A percentile compares a stretch with the other conserved stretches of the same genome.
These are phyloP conservation scores for Drosophila miranda DNA, from an alignment of 1,140 invertebrate species.

Conservation along the genomic window DNA sequence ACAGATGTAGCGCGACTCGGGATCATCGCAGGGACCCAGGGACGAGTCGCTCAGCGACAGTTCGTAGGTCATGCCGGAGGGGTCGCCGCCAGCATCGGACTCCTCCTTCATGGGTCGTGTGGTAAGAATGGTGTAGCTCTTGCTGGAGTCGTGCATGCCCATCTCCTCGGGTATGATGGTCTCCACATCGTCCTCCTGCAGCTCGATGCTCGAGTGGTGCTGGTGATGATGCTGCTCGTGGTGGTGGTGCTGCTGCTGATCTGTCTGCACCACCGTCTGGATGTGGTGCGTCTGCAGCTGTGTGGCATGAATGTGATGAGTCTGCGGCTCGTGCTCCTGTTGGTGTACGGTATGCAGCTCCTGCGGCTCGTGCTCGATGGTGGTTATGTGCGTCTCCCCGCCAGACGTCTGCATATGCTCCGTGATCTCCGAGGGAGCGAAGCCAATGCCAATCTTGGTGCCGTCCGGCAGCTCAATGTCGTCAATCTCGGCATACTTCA, in stretches of 20 bases:
- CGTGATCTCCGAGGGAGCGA: slow-evolving; percentile 78
- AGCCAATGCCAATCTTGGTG: slow-evolving; percentile 81
- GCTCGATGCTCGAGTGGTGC: slow-evolving; percentile 45
- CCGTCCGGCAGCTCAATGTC: slow-evolving; percentile 81
- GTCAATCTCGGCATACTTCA: slow-evolving; percentile 82
- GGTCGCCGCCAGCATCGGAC: slow-evolving; percentile 60
- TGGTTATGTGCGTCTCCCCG: slow-evolving; percentile 69
- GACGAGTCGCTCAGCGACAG: slow-evolving; percentile 80
- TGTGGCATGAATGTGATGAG: slow-evolving; percentile 63
- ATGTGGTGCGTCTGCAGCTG: slow-evolving; percentile 72
- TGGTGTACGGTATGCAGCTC: slow-evolving; percentile 64
- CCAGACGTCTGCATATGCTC: slow-evolving; percentile 73
- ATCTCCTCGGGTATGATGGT: slow-evolving; percentile 71
- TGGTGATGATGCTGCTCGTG: slow-evolving; percentile 65
- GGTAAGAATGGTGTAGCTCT: slow-evolving; percentile 81
- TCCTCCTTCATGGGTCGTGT: slow-evolving; percentile 78
- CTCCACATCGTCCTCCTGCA: slow-evolving; percentile 77
- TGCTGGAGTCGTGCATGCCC: slow-evolving; percentile 71
- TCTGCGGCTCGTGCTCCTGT: slow-evolving; percentile 58
- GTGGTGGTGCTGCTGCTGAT: slow-evolving; percentile 49
- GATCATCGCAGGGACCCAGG: slow-evolving; percentile 82
- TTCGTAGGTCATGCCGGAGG: slow-evolving; percentile 77
- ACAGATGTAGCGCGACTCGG: slow-evolving; percentile 88
- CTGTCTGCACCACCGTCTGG: slow-evolving; percentile 52
- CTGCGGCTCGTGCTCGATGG: slow-evolving; percentile 70